Evolutionary conservation across 1,140 invertebrate species (phyloP).

Genomic region (Ostrea edulis): DNA sequence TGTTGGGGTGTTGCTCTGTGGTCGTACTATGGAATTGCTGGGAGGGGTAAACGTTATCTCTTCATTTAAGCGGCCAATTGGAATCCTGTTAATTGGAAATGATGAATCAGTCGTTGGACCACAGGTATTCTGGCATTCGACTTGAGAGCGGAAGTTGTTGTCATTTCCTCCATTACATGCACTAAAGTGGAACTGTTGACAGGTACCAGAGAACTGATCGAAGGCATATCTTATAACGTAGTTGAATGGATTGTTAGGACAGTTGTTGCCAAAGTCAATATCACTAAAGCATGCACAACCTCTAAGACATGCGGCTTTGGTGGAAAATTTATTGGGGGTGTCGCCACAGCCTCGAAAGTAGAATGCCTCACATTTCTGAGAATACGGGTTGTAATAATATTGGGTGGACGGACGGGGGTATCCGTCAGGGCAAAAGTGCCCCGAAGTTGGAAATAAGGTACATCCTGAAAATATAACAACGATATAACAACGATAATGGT

Average conservation of each 20-base stretch:
- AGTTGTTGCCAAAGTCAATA: conserved; percentile 12
- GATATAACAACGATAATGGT: no score
- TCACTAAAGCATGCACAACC: not conserved
- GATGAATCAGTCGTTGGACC: not conserved
- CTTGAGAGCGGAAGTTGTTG: not conserved
- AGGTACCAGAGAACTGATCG: not conserved
- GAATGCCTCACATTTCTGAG: not conserved
- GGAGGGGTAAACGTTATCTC: not conserved
- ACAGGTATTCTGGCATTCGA: conserved; percentile 8
- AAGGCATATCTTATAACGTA: conserved; percentile 3
- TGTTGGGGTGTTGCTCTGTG: not conserved
- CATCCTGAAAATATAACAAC: not conserved
- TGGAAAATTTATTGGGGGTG: not conserved
- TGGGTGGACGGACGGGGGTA: conserved; percentile 3
- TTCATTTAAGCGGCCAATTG: not conserved
- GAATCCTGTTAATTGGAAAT: not conserved
- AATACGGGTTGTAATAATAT: not conserved
- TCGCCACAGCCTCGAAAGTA: not conserved
- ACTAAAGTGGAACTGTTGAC: not conserved
- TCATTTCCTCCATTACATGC: not conserved
- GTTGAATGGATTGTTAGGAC: not conserved
- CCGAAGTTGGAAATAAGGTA: not conserved
- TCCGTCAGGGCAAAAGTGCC: not conserved
- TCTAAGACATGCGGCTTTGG: not conserved
- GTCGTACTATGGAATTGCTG: not conserved